A percentile compares a stretch with the other conserved stretches of the same genome.
phyloP scores from a whole-genome alignment of 2,888 invertebrate genomes.

The Amiota mariae region DNA sequence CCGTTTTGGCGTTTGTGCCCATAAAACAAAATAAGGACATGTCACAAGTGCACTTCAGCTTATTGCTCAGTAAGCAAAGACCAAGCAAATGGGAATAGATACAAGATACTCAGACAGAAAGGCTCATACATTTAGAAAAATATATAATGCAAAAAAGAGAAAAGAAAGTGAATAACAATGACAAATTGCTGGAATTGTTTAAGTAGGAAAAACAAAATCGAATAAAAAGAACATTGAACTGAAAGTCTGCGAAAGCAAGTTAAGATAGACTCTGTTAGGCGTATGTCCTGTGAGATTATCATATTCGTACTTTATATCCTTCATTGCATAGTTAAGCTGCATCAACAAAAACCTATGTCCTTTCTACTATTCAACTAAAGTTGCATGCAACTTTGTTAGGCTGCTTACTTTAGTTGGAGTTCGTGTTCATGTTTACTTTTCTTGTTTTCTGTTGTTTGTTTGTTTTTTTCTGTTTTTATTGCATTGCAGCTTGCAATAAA shows the following conservation, averaged over 20 bases:
- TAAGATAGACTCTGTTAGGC: not conserved
- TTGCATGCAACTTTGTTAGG: not conserved
- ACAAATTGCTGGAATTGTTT: conserved; percentile 19
- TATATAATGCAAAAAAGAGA: too few species aligned
- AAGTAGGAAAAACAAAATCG: not conserved
- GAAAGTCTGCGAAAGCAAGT: not conserved
- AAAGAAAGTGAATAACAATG: not conserved
- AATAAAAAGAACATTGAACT: not conserved
- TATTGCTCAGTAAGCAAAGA: too few species aligned
- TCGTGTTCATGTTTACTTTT: not conserved
- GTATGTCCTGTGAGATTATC: conserved; percentile 14
- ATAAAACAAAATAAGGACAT: too few species aligned
- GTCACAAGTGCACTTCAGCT: too few species aligned
- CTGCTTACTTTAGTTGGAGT: conserved; percentile 2
- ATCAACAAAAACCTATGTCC: not conserved
- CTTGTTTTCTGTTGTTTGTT: not conserved
- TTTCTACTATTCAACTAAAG: not conserved
- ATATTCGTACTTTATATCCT: not conserved
- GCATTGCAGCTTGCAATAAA: conserved; percentile 53
- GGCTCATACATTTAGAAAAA: too few species aligned
- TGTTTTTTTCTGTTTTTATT: conserved; percentile 2
- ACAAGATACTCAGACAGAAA: too few species aligned
- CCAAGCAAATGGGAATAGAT: not conserved
- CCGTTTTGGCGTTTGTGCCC: too few species aligned
- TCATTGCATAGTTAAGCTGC: not conserved